phyloP scores from a whole-genome alignment of 2,797 vertebrate species.

The Acipenser ruthenus region DNA sequence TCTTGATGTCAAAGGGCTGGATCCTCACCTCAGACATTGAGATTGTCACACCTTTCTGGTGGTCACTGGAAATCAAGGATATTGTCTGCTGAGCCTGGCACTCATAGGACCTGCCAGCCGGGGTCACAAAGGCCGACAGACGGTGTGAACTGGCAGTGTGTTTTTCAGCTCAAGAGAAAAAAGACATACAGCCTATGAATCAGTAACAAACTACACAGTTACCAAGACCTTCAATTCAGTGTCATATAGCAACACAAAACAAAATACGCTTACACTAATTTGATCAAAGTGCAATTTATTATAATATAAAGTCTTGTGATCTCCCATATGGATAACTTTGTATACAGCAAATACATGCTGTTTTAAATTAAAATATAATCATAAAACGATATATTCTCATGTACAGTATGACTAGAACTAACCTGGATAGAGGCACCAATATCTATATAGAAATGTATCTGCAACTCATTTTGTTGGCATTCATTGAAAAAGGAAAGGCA shows the following conservation, averaged over 20 bases:
- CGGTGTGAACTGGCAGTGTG: constrained; percentile 79
- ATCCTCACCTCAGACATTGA: constrained; percentile 81
- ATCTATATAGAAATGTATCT: too few relatives aligned
- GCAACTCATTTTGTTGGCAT: too few relatives aligned
- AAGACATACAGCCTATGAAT: constrained; percentile 1
- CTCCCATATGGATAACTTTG: neutral
- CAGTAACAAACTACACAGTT: neutral
- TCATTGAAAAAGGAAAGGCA: too few relatives aligned
- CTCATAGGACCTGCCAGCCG: constrained; percentile 74
- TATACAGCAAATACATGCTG: neutral
- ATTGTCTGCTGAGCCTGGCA: constrained; percentile 84
- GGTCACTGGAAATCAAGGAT: constrained; percentile 82
- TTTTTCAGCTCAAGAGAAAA: constrained; percentile 66
- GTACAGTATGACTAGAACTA: too few relatives aligned
- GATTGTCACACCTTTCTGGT: constrained; percentile 81
- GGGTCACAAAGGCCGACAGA: constrained; percentile 84
- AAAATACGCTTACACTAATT: too few relatives aligned
- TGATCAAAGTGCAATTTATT: too few relatives aligned
- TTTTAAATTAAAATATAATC: neutral
- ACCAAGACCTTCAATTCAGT: neutral
- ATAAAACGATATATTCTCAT: neutral
- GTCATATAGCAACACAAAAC: neutral
- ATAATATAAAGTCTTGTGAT: too few relatives aligned
- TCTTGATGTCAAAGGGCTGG: constrained; percentile 88
- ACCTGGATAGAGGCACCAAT: too few relatives aligned